Conservation (phyloP, 1,140 invertebrate species). For the Cheumatopsyche charites region DNA sequence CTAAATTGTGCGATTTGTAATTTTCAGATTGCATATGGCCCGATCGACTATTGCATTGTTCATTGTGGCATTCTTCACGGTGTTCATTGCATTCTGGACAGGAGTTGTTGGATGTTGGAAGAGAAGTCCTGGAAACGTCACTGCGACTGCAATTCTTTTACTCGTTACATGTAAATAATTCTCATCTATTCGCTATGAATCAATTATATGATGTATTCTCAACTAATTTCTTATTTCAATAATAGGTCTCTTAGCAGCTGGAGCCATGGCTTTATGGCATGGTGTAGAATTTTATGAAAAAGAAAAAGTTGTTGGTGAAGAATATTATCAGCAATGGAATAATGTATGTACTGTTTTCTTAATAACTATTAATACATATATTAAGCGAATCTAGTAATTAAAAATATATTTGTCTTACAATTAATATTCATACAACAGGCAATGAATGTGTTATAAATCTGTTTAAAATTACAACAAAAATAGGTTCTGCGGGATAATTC, state of each 20-base stretch:
- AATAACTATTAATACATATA: constrained; percentile 14
- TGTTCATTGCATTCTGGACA: constrained; percentile 93
- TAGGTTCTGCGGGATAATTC: constrained; percentile 77
- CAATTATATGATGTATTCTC: neutral
- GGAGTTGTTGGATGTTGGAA: constrained; percentile 92
- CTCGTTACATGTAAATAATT: constrained; percentile 81
- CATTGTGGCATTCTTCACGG: constrained; percentile 86
- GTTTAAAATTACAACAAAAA: constrained; percentile 22
- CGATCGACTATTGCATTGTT: constrained; percentile 90
- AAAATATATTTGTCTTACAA: neutral
- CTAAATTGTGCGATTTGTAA: constrained; percentile 16
- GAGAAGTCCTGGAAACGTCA: constrained; percentile 89
- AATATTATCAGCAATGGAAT: constrained; percentile 91
- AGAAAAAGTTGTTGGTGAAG: constrained; percentile 88
- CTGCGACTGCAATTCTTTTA: constrained; percentile 90
- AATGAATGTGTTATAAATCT: neutral
- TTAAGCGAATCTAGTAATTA: neutral
- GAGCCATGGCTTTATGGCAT: constrained; percentile 94
- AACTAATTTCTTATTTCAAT: constrained; percentile 49
- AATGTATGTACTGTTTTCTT: constrained; percentile 70
- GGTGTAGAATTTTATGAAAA: constrained; percentile 95
- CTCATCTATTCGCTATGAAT: neutral
- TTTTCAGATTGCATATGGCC: constrained; percentile 82
- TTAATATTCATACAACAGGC: constrained; percentile 18
- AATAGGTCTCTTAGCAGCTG: constrained; percentile 85